These are phyloP conservation scores for Sander lucioperca DNA, from an alignment of 2,113 vertebrate genomes.

Conservation along the genomic window DNA sequence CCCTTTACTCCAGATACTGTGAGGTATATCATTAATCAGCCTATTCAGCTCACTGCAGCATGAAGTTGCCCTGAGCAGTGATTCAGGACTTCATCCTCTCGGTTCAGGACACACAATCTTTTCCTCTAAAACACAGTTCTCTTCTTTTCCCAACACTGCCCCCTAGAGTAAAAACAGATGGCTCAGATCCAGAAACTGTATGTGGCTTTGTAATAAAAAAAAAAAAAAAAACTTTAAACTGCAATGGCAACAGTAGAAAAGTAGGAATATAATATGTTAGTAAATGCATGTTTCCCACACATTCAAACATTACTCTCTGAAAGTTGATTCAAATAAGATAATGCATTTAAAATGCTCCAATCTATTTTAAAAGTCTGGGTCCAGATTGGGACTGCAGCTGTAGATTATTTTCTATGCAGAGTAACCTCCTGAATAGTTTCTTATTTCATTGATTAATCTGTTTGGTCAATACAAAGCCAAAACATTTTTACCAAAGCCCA, in stretches of 20 bases:
- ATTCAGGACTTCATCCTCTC: not conserved
- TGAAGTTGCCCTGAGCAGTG: not conserved
- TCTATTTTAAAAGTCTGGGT: not conserved
- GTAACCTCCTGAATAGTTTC: not conserved
- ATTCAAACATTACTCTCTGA: not conserved
- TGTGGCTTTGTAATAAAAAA: not conserved
- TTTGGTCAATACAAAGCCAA: not conserved
- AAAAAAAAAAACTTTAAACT: not conserved
- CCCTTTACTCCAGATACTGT: not conserved
- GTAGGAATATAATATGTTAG: not conserved
- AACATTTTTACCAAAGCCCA: not conserved
- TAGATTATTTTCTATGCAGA: not conserved
- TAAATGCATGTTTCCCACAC: not conserved
- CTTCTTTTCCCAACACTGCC: constrained; percentile 70
- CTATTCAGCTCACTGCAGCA: not conserved
- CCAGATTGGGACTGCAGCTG: not conserved
- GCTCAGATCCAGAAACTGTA: not conserved
- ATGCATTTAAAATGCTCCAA: not conserved
- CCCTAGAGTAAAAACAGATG: constrained; percentile 62
- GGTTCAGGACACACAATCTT: not conserved
- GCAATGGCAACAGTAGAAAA: not conserved
- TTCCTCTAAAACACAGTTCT: not conserved
- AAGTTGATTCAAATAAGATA: not conserved
- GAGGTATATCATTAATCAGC: not conserved
- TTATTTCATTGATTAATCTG: not conserved